Conservation (phyloP, 1,140 invertebrate genomes). For the Bombus picipes region DNA sequence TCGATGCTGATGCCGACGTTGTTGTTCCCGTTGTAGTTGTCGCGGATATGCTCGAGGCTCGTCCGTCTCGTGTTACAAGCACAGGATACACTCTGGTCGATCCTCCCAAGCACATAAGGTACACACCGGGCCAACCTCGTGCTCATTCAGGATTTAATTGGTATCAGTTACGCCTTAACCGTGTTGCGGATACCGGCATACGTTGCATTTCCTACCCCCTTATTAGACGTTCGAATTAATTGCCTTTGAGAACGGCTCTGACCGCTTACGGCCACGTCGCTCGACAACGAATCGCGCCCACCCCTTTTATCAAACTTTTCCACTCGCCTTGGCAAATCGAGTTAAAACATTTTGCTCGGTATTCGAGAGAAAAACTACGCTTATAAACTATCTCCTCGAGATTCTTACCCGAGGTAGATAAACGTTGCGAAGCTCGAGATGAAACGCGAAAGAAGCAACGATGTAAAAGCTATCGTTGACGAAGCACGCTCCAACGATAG, state of each 20-base stretch:
- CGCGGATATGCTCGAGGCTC: constrained; percentile 51
- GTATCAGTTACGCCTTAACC: constrained; percentile 71
- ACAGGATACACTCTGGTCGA: constrained; percentile 48
- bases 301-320: neutral
- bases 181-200: constrained; percentile 55
- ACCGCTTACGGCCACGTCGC: too few species aligned
- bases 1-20: constrained; percentile 24
- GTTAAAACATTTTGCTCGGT: neutral
- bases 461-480: neutral
- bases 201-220: constrained; percentile 34
- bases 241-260: constrained; percentile 1
- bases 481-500: neutral
- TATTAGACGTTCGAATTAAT: constrained; percentile 48
- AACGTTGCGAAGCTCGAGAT: neutral
- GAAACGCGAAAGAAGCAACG: neutral
- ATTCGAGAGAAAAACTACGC: neutral
- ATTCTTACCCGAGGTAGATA: neutral
- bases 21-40: constrained; percentile 53
- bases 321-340: neutral
- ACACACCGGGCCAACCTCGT: constrained; percentile 36
- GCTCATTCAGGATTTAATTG: constrained; percentile 67
- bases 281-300: neutral
- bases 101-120: constrained; percentile 53
- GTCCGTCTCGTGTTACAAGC: constrained; percentile 63
- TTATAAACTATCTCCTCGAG: neutral